Evolutionary conservation across 2,888 invertebrate species (phyloP), one percentile per base, ranked within the genome.

Genomic region (Dicyrtoma fusca): DNA sequence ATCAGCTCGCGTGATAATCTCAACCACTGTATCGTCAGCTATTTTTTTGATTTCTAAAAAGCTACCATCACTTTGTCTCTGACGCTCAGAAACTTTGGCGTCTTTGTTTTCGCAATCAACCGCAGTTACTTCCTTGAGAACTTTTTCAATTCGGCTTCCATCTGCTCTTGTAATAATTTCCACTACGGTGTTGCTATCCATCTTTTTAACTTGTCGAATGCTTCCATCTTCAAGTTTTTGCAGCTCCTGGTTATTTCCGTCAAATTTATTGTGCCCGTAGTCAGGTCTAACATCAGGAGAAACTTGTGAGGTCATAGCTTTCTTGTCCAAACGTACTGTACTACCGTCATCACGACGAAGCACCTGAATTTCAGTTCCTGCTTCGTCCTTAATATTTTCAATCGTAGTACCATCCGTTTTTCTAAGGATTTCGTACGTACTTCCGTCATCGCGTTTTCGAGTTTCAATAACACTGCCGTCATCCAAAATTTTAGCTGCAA

Each of bases 401-500:
- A 69, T 44, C 1, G 23, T 21, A 13, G 44, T 55, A 13, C 69
- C 69, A 44, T 69, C 69, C 5, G 57, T 23, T 19, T 25, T 8
- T 14, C 25, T 34, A 5, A 21, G 13, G 5, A 49, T 10, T 25
- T 47, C n/a, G 13, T 21, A 21, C 6, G 21, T 10, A 42, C 47
- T 64, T 11, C 64, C 64, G 25, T 64, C 64, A 25, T 14, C 49
- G 10, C 44, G 34, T 17, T 11, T 13, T 25, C 34, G 34, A 6
- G 19, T 21, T 57, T 69, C 44, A 13, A 69, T 21, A 3, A 21
- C 13, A 10, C 34, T 57, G 42, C 69, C 69, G 17, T 57, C 69
- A 57, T 42, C 45, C 1, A 25, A 6, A 11, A 42, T 13, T 25
- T 61, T 61, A 61, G 61, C 6, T n/a, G n/a, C 17, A n/a, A 61